Percentiles rank a stretch among this genome's conserved stretches.
These are phyloP conservation scores for Macropis europaea DNA, from an alignment of 2,888 invertebrate species.

Conservation along the genomic window DNA sequence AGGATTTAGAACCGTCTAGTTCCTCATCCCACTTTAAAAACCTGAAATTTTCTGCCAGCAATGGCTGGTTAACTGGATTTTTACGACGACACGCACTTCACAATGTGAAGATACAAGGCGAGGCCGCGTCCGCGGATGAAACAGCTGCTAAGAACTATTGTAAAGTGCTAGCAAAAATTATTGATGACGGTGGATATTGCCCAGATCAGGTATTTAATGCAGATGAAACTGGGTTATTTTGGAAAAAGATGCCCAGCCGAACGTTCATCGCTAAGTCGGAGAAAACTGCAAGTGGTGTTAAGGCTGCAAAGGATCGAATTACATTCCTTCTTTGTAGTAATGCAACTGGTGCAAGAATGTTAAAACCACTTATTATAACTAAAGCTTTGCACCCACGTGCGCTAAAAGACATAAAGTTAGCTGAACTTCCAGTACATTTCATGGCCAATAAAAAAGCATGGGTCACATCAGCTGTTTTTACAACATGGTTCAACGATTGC, in stretches of 20 bases:
- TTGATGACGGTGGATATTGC: too few species aligned
- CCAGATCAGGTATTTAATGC: too few species aligned
- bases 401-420: slow-evolving; percentile 57
- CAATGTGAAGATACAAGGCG: slow-evolving; percentile 41
- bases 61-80: slow-evolving; percentile 51
- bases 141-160: too few species aligned
- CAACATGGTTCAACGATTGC: background rate
- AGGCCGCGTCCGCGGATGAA: slow-evolving; percentile 48
- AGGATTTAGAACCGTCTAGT: slow-evolving; percentile 25
- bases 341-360: slow-evolving; percentile 59
- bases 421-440: slow-evolving; percentile 61
- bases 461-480: background rate
- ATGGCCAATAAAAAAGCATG: slow-evolving; percentile 62
- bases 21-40: background rate
- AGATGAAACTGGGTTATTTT: slow-evolving; percentile 52
- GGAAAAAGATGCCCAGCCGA: slow-evolving; percentile 52
- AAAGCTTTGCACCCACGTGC: slow-evolving; percentile 61
- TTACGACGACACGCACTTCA: slow-evolving; percentile 38
- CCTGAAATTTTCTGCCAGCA: slow-evolving; percentile 44
- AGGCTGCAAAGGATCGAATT: slow-evolving; percentile 61
- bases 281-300: slow-evolving; percentile 60
- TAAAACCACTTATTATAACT: slow-evolving; percentile 66
- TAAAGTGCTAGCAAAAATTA: too few species aligned
- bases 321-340: slow-evolving; percentile 65
- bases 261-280: slow-evolving; percentile 69